A percentile compares a stretch with the other conserved stretches of the same genome.
These are phyloP conservation scores for Drosophila pseudotalamancana DNA, from an alignment of 2,888 invertebrate genomes.

Conservation along the genomic window DNA sequence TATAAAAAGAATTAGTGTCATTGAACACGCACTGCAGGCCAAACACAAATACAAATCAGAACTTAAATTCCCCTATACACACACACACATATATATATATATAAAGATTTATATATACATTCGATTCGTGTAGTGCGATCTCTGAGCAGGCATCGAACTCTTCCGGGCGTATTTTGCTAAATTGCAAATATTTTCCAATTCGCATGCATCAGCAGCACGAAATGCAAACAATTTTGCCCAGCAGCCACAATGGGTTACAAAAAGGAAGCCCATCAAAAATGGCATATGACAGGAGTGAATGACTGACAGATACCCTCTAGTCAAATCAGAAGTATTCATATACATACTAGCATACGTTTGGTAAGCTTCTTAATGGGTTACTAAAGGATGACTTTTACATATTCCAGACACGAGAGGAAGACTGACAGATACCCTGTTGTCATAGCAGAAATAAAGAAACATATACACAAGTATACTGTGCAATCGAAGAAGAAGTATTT, in stretches of 20 bases:
- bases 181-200: constrained; percentile 80
- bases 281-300: not conserved
- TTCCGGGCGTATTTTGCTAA: constrained; percentile 78
- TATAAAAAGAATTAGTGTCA: constrained; percentile 66
- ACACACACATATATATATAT: too few relatives aligned
- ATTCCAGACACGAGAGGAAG: too few relatives aligned
- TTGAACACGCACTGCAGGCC: constrained; percentile 65
- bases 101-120: not conserved
- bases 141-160: constrained; percentile 43
- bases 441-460: too few relatives aligned
- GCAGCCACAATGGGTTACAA: constrained; percentile 46
- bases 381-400: too few relatives aligned
- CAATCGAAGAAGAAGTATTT: too few relatives aligned
- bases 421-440: too few relatives aligned
- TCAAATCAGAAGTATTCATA: not conserved
- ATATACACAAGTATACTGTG: too few relatives aligned
- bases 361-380: too few relatives aligned
- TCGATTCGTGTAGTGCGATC: constrained; percentile 13
- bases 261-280: constrained; percentile 14
- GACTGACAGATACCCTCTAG: constrained; percentile 1
- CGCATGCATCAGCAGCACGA: constrained; percentile 69
- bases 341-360: too few relatives aligned
- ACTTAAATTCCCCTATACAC: constrained; percentile 12
- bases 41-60: constrained; percentile 59
- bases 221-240: constrained; percentile 75